Base-by-base conservation (phyloP, 2,113 vertebrate genomes). In the Cnemophilus loriae region DNA sequence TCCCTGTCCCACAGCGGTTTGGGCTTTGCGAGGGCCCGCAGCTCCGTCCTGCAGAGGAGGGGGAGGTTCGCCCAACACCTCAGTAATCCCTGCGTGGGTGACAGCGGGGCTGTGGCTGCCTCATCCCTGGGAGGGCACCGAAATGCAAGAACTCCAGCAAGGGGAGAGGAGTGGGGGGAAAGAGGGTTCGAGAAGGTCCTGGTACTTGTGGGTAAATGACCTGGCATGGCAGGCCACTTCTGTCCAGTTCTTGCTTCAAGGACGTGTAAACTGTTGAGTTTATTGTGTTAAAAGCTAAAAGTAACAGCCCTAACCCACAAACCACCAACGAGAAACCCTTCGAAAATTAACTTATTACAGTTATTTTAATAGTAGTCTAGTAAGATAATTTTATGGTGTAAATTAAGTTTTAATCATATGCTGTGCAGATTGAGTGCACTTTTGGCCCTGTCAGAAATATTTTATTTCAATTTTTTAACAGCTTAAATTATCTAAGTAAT, bases 301-400 rank as follows among this genome's bases (percentile, higher is more conserved):
- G 14, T 17, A 64, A 27, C 42, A 28, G n/a, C 27, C 12, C 17
- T 13, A 27, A 22, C 15, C 17, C 24, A 4, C 39, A 55, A 60
- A 20, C 6, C 5, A 4, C 11, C 65, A 26, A 13, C 8, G 11
- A 41, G 39, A 84, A 30, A 6, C 33, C 24, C 18, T 63, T 32
- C 3, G 1, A 3, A 37, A 49, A 33, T 47, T 64, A 55, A 30
- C 5, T 55, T 55, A 3, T 0, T 61, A 0, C 3, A 5, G 28
- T n/a, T n/a, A 7, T 28, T 70, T 63, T 41, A 32, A 4, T 8
- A 23, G 32, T 10, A 42, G 35, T 39, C 18, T 10, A 3, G 24
- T 57, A 37, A 53, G 41, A 52, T 59, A 2, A 7, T 60, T 75
- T 77, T 47, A 9, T 53, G 20, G 5, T 60, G 27, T 30, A 47